phyloP scores from a whole-genome alignment of 1,140 invertebrate species.

The Drosophila carrolli region DNA sequence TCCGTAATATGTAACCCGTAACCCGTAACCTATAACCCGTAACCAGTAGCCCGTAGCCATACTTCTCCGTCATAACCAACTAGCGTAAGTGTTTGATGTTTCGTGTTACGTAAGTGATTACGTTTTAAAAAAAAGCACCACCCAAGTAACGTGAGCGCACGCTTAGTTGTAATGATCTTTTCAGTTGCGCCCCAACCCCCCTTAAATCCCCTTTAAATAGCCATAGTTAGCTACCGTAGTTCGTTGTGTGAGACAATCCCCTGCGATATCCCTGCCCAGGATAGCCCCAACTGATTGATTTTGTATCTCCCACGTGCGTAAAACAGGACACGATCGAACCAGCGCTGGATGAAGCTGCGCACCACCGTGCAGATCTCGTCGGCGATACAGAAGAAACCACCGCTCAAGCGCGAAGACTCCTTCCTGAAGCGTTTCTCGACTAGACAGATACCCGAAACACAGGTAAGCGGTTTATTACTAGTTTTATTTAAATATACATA shows the following conservation, averaged over 20 bases:
- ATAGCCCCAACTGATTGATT: not conserved
- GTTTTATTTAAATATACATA: too few relatives aligned
- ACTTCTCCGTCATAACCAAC: slow-evolving; percentile 14
- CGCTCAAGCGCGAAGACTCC: slow-evolving; percentile 95
- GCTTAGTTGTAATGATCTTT: slow-evolving; percentile 25
- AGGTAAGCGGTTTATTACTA: slow-evolving; percentile 86
- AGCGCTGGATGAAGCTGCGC: slow-evolving; percentile 96
- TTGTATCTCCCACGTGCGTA: slow-evolving; percentile 7
- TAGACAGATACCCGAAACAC: slow-evolving; percentile 93
- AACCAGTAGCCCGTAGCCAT: slow-evolving; percentile 25
- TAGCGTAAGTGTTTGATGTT: slow-evolving; percentile 70
- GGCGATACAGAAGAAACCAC: slow-evolving; percentile 93
- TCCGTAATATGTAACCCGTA: slow-evolving; percentile 31
- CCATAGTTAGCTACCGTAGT: slow-evolving; percentile 34
- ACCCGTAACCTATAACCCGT: slow-evolving; percentile 13
- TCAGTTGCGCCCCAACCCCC: slow-evolving; percentile 3
- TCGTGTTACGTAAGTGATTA: slow-evolving; percentile 66
- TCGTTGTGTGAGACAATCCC: slow-evolving; percentile 53
- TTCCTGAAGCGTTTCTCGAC: slow-evolving; percentile 97
- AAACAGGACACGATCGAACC: slow-evolving; percentile 93
- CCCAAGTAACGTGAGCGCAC: slow-evolving; percentile 49
- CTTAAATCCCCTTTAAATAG: not conserved
- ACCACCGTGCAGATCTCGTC: slow-evolving; percentile 96
- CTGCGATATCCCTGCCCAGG: not conserved
- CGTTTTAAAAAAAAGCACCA: slow-evolving; percentile 13